A percentile compares a stretch with the other conserved stretches of the same genome.
Evolutionary conservation across 2,888 invertebrate species (phyloP).

Genomic region (Yponomeuta sedellus): DNA sequence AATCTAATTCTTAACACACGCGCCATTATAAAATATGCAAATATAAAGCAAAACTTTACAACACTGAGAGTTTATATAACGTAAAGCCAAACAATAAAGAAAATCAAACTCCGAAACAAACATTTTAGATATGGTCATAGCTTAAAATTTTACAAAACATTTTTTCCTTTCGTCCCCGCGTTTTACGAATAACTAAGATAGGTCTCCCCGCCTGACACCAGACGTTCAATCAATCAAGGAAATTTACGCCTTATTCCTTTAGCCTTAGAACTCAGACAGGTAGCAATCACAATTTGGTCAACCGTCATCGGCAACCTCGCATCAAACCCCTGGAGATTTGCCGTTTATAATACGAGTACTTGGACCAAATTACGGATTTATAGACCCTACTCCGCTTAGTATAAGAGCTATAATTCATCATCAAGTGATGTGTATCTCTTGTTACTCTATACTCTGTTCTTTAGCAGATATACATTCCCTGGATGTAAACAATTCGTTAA

Average conservation of each 20-base stretch:
- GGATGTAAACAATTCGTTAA: no score
- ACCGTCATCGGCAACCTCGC: background rate
- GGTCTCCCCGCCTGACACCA: background rate
- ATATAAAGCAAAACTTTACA: no score
- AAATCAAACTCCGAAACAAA: background rate
- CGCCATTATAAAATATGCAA: no score
- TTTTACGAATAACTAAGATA: constrained; percentile 9
- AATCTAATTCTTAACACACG: no score
- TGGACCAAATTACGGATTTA: background rate
- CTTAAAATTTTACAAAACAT: background rate
- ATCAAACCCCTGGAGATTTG: constrained; percentile 1
- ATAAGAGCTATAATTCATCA: background rate
- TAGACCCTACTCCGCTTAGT: background rate
- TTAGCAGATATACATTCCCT: no score
- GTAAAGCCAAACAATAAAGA: no score
- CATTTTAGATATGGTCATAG: background rate
- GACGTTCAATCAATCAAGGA: background rate
- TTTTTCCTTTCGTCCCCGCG: background rate
- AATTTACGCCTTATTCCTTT: background rate
- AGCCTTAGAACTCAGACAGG: background rate
- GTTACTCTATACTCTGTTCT: background rate
- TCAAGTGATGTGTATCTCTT: background rate
- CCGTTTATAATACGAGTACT: background rate
- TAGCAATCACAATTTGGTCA: background rate
- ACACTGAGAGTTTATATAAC: no score